Conservation (phyloP, 2,797 vertebrate species). For the Sciaenops ocellatus region DNA sequence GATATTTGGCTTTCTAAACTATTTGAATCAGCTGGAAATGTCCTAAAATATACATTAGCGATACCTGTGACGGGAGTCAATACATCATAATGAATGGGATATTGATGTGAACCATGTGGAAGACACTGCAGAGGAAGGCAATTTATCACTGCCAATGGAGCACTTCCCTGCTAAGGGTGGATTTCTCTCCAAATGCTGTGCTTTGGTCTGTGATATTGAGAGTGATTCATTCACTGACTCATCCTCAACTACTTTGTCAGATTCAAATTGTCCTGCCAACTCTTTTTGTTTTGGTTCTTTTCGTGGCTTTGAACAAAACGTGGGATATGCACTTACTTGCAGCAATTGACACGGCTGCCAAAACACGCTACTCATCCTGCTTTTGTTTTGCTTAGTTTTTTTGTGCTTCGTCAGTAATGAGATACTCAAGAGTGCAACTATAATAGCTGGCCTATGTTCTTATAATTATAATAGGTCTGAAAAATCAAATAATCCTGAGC, state of each 20-base stretch:
- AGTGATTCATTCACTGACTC: slow-evolving; percentile 76
- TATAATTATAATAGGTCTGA: slow-evolving; percentile 34
- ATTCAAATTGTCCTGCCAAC: slow-evolving; percentile 70
- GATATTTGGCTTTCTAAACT: slow-evolving; percentile 26
- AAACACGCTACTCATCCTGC: slow-evolving; percentile 51
- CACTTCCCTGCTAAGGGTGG: slow-evolving; percentile 48
- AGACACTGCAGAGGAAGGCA: slow-evolving; percentile 51
- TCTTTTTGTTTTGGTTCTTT: slow-evolving; percentile 69
- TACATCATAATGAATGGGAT: slow-evolving; percentile 73
- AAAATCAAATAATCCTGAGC: slow-evolving; percentile 38
- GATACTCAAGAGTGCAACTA: slow-evolving; percentile 33
- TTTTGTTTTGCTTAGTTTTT: slow-evolving; percentile 58
- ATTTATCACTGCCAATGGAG: slow-evolving; percentile 70
- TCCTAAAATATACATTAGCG: slow-evolving; percentile 52
- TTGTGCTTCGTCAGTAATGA: slow-evolving; percentile 55
- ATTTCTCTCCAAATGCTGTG: slow-evolving; percentile 65
- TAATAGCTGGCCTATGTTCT: slow-evolving; percentile 38
- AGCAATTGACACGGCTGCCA: slow-evolving; percentile 54
- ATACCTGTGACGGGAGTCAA: slow-evolving; percentile 55
- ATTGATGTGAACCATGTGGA: slow-evolving; percentile 76
- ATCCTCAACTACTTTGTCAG: slow-evolving; percentile 75
- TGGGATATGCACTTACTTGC: slow-evolving; percentile 66
- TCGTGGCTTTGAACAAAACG: slow-evolving; percentile 64
- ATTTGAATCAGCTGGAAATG: slow-evolving; percentile 38
- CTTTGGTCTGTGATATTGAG: slow-evolving; percentile 70